A percentile compares a stretch with the other conserved stretches of the same genome.
Conservation (phyloP, 2,888 invertebrate genomes). For the Allygus modestus region DNA sequence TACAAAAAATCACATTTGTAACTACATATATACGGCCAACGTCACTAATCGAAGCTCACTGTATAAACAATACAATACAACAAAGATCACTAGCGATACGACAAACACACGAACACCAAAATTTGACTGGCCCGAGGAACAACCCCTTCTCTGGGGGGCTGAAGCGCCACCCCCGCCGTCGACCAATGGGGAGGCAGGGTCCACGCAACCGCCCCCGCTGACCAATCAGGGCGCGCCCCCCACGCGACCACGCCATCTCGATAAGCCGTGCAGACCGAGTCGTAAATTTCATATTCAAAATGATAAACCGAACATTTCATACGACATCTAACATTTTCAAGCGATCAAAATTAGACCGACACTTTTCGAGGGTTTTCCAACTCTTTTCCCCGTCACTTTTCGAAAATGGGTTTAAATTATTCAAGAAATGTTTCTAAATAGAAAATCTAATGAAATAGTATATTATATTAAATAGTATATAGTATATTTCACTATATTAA, state of each 20-base stretch:
- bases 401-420: too few relatives aligned
- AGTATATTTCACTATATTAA: too few relatives aligned
- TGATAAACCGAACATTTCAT: slow-evolving; percentile 6
- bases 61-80: slow-evolving; percentile 3
- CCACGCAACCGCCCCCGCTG: neutral
- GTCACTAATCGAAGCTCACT: slow-evolving; percentile 9
- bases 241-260: neutral
- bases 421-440: too few relatives aligned
- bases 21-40: too few relatives aligned
- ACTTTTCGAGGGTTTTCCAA: neutral
- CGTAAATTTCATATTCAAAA: slow-evolving; percentile 14
- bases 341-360: slow-evolving; percentile 3
- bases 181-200: slow-evolving; percentile 1
- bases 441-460: too few relatives aligned
- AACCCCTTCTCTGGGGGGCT: neutral
- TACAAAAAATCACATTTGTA: too few relatives aligned
- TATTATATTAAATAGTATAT: too few relatives aligned
- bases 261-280: neutral
- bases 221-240: slow-evolving; percentile 1
- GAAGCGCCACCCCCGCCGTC: neutral
- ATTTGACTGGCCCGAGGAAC: neutral
- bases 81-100: slow-evolving; percentile 25
- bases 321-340: neutral
- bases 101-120: neutral
- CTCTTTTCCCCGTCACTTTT: too few relatives aligned